Conservation (phyloP, 1,140 invertebrate genomes). For the Oryzaephilus surinamensis region DNA sequence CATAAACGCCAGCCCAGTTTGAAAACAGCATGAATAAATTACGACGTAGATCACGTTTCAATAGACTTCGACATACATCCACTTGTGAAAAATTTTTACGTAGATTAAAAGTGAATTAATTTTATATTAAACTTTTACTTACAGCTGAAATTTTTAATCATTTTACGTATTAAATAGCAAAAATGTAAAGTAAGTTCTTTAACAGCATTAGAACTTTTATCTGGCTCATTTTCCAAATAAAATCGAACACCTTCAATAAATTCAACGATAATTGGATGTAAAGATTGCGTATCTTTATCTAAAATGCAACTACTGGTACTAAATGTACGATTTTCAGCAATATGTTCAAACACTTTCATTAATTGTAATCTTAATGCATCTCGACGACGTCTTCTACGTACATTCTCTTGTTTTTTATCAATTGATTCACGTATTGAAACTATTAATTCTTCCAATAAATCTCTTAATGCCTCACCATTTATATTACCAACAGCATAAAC, state of each 20-base stretch:
- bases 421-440: conserved; percentile 87
- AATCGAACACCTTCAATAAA: conserved; percentile 90
- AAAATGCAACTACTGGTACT: conserved; percentile 71
- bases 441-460: conserved; percentile 92
- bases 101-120: neutral
- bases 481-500: conserved; percentile 88
- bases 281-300: conserved; percentile 67
- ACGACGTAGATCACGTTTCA: conserved; percentile 77
- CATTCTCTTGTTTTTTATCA: conserved; percentile 96
- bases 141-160: conserved; percentile 86
- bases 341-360: conserved; percentile 81
- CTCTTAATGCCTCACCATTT: conserved; percentile 84
- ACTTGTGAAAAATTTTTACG: conserved; percentile 44
- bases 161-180: conserved; percentile 85
- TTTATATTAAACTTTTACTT: conserved; percentile 36
- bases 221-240: conserved; percentile 83
- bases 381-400: conserved; percentile 73
- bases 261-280: conserved; percentile 84
- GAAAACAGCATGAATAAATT: conserved; percentile 88
- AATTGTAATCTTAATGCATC: conserved; percentile 89
- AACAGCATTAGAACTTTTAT: conserved; percentile 71
- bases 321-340: conserved; percentile 88
- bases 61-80: conserved; percentile 70
- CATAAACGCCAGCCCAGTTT: conserved; percentile 83
- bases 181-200: conserved; percentile 86